Evolutionary conservation across 2,113 vertebrate genomes (phyloP).

Genomic region (Tragelaphus scriptus): DNA sequence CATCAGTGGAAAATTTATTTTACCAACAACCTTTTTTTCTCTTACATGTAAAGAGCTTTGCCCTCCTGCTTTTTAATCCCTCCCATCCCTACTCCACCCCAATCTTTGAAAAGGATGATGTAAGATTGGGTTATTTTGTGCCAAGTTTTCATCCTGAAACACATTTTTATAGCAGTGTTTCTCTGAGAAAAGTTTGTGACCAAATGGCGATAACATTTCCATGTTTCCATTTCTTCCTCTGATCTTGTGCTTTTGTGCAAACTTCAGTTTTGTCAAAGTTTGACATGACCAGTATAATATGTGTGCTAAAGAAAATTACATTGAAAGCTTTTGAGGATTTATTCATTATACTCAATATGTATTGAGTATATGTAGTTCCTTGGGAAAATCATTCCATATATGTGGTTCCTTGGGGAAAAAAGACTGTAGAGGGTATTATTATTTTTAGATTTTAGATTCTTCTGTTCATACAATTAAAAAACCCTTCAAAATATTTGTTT

Average conservation of each 20-base stretch:
- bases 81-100: conserved; percentile 33
- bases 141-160: conserved; percentile 59
- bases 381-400: background rate
- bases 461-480: background rate
- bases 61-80: conserved; percentile 7
- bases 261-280: conserved; percentile 19
- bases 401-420: background rate
- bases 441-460: conserved; percentile 33
- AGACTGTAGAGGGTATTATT: background rate
- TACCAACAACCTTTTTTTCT: background rate
- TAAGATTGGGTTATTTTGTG: conserved; percentile 39
- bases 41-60: conserved; percentile 1
- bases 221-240: conserved; percentile 31
- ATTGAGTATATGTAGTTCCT: background rate
- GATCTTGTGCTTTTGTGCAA: background rate
- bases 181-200: conserved; percentile 64
- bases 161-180: conserved; percentile 60
- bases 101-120: conserved; percentile 51
- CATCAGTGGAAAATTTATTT: conserved; percentile 31
- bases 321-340: conserved; percentile 17
- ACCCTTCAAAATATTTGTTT: background rate
- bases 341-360: background rate
- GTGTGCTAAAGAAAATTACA: conserved; percentile 21
- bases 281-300: background rate
- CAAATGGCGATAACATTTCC: conserved; percentile 26